Evolutionary conservation across 2,888 invertebrate genomes (phyloP), one percentile per base, ranked within the genome.

Genomic region (Oconnorella tubifera): DNA sequence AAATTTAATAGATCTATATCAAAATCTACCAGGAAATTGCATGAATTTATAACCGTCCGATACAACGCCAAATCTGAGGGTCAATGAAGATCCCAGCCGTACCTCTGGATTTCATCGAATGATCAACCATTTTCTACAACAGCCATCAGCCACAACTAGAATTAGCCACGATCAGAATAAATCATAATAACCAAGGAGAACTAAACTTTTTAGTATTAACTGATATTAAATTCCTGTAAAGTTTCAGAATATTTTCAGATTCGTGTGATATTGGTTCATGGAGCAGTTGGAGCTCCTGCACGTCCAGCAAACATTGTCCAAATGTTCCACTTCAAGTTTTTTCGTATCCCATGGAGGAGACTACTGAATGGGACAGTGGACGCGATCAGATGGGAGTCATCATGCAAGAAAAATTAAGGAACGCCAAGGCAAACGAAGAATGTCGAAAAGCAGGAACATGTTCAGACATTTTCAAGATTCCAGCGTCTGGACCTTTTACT

Each of bases 241-340:
- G n/a, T n/a, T n/a, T n/a, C n/a, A n/a, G n/a, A 40, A 40, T 40
- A 19, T 40, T 51, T 51, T 6, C 25, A 51, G 53, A 51, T 6
- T 23, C 14, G 25, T 51, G 53, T 25, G 4, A 6, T 4, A 27
- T 51, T 19, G 25, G 53, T 6, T 6, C 10, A 23, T 51, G 53
- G 53, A 19, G 14, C 6, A 4, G 4, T 19, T 51, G 53, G 53
- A 25, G 53, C 25, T 19, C 14, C 23, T 51, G 53, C 25, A 10
- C 6, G 53, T 51, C 53, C 14, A 51, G 53, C 53, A 51, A 51
- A 27, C 53, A 51, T 27, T 51, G 53, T 51, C 53, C 53, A 19
- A 23, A 51, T 4, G 14, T 19, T 10, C 53, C 53, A 25, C 53
- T 19, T 51, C 53, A 19, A 23, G 14, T 51, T 4, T 23, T 51